Conservation (phyloP, 1,140 invertebrate species). For the Heliconius himera region DNA sequence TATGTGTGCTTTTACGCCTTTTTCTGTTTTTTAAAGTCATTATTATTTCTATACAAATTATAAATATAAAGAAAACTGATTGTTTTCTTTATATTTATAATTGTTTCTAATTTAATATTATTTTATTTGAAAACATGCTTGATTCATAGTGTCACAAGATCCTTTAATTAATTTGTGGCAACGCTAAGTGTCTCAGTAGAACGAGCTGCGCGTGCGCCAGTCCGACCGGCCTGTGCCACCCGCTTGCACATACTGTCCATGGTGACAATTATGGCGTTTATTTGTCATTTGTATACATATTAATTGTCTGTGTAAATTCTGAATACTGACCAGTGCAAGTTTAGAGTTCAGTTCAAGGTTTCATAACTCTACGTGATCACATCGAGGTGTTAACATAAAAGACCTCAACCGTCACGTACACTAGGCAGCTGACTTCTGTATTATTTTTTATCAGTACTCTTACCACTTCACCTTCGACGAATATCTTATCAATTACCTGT, state of each 20-base stretch:
- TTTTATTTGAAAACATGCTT: conserved; percentile 42
- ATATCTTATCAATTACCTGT: conserved; percentile 69
- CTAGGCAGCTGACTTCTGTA: conserved; percentile 53
- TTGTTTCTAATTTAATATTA: conserved; percentile 40
- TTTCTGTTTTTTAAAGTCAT: too few species aligned
- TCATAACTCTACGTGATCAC: conserved; percentile 56
- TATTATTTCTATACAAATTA: too few species aligned
- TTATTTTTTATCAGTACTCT: conserved; percentile 68
- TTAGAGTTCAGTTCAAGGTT: conserved; percentile 58
- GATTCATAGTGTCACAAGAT: conserved; percentile 54
- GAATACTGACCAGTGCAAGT: conserved; percentile 45
- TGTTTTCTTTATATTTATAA: too few species aligned
- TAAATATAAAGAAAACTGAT: too few species aligned
- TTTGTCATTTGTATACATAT: conserved; percentile 36
- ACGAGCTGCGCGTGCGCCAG: conserved; percentile 47
- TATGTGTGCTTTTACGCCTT: too few species aligned
- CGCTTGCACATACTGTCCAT: conserved; percentile 47
- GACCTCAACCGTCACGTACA: conserved; percentile 62
- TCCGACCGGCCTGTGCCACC: conserved; percentile 50
- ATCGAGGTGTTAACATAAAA: conserved; percentile 66
- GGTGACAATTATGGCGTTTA: conserved; percentile 31
- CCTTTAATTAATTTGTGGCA: conserved; percentile 64
- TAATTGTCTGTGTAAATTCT: conserved; percentile 60
- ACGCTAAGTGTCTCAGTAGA: conserved; percentile 47
- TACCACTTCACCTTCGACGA: conserved; percentile 60